These are phyloP conservation scores for Digitonthophagus gazella DNA, from an alignment of 2,888 invertebrate species.

Conservation along the genomic window DNA sequence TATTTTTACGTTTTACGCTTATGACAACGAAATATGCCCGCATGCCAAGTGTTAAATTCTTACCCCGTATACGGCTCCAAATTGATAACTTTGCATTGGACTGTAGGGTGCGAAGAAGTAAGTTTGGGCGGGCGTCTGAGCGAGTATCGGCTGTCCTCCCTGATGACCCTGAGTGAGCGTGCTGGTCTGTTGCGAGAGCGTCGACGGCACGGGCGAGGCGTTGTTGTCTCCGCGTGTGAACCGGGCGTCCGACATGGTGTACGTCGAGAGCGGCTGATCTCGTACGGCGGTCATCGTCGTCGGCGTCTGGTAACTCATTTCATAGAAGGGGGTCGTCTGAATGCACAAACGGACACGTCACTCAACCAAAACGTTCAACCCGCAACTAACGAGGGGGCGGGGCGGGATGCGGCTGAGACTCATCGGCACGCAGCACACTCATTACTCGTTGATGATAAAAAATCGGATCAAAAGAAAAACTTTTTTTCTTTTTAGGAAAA, in stretches of 20 bases:
- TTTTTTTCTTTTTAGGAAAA: too few relatives aligned
- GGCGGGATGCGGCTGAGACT: too few relatives aligned
- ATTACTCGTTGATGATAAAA: too few relatives aligned
- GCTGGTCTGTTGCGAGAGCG: slow-evolving; percentile 66
- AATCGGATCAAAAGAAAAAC: too few relatives aligned
- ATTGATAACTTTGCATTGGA: slow-evolving; percentile 69
- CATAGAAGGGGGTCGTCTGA: slow-evolving; percentile 64
- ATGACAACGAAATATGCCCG: not conserved
- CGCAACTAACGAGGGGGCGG: not conserved
- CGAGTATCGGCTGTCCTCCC: slow-evolving; percentile 59
- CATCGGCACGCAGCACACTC: too few relatives aligned
- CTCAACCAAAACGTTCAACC: slow-evolving; percentile 35
- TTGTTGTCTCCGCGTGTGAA: slow-evolving; percentile 75
- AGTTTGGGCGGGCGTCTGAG: slow-evolving; percentile 67
- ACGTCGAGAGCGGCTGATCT: slow-evolving; percentile 65
- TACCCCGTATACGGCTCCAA: slow-evolving; percentile 70
- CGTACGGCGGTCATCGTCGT: slow-evolving; percentile 68
- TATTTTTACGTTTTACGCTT: not conserved
- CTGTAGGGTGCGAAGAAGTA: slow-evolving; percentile 64
- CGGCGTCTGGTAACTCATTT: slow-evolving; percentile 72
- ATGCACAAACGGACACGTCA: slow-evolving; percentile 41
- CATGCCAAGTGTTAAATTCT: too few relatives aligned
- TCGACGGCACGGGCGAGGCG: slow-evolving; percentile 76
- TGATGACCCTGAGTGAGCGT: slow-evolving; percentile 62
- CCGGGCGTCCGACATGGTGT: slow-evolving; percentile 69